Evolutionary conservation across 2,113 vertebrate species (phyloP).

Genomic region (Gavia stellata): DNA sequence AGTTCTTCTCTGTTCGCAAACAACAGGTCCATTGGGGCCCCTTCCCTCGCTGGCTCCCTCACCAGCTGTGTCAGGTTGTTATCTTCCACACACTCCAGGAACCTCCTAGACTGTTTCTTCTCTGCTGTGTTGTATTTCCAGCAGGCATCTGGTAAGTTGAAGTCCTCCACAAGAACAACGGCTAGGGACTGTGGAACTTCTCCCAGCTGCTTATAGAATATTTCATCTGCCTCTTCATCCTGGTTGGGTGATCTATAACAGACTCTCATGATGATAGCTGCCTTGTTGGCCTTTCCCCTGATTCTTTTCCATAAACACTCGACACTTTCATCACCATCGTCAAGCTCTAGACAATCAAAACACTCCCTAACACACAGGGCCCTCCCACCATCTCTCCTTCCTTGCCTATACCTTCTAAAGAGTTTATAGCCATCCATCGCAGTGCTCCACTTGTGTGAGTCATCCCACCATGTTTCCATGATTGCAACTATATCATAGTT

Average conservation of each 20-base stretch:
- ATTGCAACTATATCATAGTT: background rate
- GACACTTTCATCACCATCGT: background rate
- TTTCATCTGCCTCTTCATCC: background rate
- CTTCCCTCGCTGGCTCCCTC: background rate
- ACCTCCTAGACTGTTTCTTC: background rate
- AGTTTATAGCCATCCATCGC: background rate
- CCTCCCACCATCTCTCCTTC: background rate
- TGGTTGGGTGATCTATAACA: background rate
- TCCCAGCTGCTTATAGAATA: background rate
- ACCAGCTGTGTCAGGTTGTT: background rate
- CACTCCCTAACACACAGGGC: background rate
- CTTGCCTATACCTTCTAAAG: background rate
- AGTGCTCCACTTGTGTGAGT: background rate
- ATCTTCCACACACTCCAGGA: background rate
- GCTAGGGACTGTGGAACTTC: accelerated
- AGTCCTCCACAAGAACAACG: background rate
- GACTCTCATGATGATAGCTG: background rate
- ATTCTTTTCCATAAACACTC: background rate
- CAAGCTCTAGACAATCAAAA: background rate
- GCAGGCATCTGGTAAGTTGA: background rate
- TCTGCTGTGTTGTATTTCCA: background rate
- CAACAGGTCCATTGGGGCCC: background rate
- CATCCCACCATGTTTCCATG: too few relatives aligned
- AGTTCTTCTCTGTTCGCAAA: too few relatives aligned
- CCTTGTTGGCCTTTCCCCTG: background rate